Evolutionary conservation across 2,888 invertebrate genomes (phyloP).

Genomic region (Ennomos erosarius): DNA sequence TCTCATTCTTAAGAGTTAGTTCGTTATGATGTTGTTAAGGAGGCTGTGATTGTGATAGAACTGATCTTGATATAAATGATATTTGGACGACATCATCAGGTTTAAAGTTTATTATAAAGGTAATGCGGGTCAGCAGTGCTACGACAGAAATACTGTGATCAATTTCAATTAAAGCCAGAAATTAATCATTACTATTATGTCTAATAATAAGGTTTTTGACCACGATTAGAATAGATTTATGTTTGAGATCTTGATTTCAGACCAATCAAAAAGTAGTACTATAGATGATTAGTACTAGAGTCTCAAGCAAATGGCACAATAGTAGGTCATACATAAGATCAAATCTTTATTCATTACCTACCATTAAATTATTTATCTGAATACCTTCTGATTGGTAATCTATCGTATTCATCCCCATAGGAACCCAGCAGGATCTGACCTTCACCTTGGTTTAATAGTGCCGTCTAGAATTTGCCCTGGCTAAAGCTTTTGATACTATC

Average conservation of each 20-base stretch:
- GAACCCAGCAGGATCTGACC: constrained; percentile 58
- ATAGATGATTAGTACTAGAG: neutral
- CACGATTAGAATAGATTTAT: no score
- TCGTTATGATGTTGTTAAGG: constrained; percentile 60
- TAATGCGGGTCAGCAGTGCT: constrained; percentile 7
- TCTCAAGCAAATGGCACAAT: constrained; percentile 3
- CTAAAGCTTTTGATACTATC: constrained; percentile 45
- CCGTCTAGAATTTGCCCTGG: constrained; percentile 55
- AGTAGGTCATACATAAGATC: constrained; percentile 27
- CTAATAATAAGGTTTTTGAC: no score
- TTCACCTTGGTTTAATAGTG: constrained; percentile 68
- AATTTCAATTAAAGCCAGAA: no score
- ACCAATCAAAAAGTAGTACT: constrained; percentile 10
- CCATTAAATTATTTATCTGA: constrained; percentile 55
- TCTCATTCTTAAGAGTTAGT: constrained; percentile 64
- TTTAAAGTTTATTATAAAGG: constrained; percentile 6
- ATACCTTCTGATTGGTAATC: constrained; percentile 54
- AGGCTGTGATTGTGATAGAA: constrained; percentile 42
- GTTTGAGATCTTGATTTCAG: no score
- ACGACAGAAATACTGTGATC: no score
- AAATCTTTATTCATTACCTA: constrained; percentile 39
- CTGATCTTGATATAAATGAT: constrained; percentile 38
- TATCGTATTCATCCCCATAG: constrained; percentile 56
- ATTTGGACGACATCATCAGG: constrained; percentile 26
- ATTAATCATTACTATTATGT: no score